phyloP scores from a whole-genome alignment of 2,888 invertebrate genomes.

The Barypeithes pellucidus region DNA sequence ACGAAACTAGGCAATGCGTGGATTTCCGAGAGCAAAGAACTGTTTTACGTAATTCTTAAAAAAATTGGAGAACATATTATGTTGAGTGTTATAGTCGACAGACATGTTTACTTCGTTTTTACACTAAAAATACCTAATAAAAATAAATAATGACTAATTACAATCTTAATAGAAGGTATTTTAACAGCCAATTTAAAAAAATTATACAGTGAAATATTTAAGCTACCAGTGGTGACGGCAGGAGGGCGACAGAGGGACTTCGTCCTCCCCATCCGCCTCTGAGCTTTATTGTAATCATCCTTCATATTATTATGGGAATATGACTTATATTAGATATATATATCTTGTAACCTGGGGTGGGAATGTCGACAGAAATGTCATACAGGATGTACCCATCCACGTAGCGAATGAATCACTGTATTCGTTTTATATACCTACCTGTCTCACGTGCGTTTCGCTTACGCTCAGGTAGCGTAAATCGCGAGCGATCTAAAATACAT shows the following conservation, averaged over 20 bases:
- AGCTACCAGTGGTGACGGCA: too few relatives aligned
- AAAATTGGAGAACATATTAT: not conserved
- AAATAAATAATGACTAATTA: conserved; percentile 1
- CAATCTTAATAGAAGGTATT: not conserved
- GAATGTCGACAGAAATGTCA: conserved; percentile 29
- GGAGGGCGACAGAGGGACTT: too few relatives aligned
- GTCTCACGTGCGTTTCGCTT: not conserved
- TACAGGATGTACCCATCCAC: conserved; percentile 21
- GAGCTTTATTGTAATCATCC: too few relatives aligned
- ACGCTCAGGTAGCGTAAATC: too few relatives aligned
- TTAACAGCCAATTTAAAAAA: not conserved
- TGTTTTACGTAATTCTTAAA: not conserved
- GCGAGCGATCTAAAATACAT: too few relatives aligned
- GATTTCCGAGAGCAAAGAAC: conserved; percentile 6
- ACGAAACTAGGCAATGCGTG: not conserved
- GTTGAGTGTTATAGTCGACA: not conserved
- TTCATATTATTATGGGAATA: too few relatives aligned
- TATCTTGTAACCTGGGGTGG: not conserved
- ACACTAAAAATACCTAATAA: not conserved
- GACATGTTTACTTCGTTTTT: not conserved
- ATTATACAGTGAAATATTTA: too few relatives aligned
- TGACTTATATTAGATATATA: too few relatives aligned
- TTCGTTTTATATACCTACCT: not conserved
- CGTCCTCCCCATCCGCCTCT: too few relatives aligned
- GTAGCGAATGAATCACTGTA: not conserved